Evolutionary conservation across 2,797 vertebrate genomes (phyloP), one percentile per base, ranked within the genome.

Genomic region (Anguilla marmorata): DNA sequence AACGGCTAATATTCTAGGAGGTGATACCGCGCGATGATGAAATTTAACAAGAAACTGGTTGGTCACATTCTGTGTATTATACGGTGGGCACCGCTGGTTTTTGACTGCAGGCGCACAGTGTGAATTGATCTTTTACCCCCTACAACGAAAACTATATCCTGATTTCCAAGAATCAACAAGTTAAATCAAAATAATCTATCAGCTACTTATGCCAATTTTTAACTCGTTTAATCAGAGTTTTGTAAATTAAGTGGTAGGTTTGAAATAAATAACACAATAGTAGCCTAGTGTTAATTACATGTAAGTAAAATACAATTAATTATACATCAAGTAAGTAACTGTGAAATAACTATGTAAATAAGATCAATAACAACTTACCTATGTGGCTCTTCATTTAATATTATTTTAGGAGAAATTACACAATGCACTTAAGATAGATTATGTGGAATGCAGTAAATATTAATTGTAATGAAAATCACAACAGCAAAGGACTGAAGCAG

Each of bases 1-100:
- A 95, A 92, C 91, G 90, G 90, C 93, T 93, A 92, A 92, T 94
- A 91, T 93, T 92, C 89, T 88, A 89, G 92, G 63, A 60, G 80
- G 76, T 86, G 85, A 87, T 85, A 89, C 86, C 27, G 27, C 54
- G 79, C 85, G 50, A 84, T 66, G 76, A 30, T 76, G 86, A 87
- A 85, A 85, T 50, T 63, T 76, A 52, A 56, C 63, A 85, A 74
- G 45, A 88, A 85, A 56, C 66, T 69, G 27, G 87, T 66, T 58
- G 84, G 84, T 85, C 82, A 88, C 87, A 84, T 85, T 79, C 74
- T 58, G 84, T 87, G 85, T 58, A 79, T 69, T 19, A 84, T 41
- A 72, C 41, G 63, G 30, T 11, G 12, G 8, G 37, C 33, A 60
- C 84, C 41, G 30, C 54, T 5, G 33, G 19, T 66, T 85, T 66